Percentiles rank a stretch among this genome's conserved stretches.
Conservation (phyloP, 2,888 invertebrate genomes). For the Empis livida region DNA sequence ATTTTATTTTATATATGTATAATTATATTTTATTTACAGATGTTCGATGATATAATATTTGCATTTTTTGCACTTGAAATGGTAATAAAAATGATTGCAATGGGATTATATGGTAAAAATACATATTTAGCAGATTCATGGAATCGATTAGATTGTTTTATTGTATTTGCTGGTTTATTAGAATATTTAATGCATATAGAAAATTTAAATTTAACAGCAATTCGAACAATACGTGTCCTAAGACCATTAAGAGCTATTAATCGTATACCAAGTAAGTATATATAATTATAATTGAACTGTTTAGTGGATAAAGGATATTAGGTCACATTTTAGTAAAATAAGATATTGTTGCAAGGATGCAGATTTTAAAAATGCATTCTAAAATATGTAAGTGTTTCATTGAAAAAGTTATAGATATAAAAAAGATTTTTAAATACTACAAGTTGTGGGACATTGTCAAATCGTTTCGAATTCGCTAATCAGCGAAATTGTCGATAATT, state of each 20-base stretch:
- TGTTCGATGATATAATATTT: slow-evolving; percentile 97
- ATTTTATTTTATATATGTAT: slow-evolving; percentile 5
- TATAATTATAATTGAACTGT: background rate
- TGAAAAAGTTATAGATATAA: no score
- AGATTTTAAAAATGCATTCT: no score
- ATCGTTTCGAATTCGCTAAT: no score
- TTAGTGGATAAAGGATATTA: no score
- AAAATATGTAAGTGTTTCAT: no score
- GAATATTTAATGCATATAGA: slow-evolving; percentile 91
- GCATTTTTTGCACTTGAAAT: slow-evolving; percentile 96
- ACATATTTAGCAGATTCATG: slow-evolving; percentile 96
- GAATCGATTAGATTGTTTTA: slow-evolving; percentile 97
- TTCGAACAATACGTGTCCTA: slow-evolving; percentile 93
- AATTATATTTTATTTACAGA: slow-evolving; percentile 50
- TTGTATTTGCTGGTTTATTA: slow-evolving; percentile 84
- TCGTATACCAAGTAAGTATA: slow-evolving; percentile 93
- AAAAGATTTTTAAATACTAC: no score
- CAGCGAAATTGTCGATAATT: no score
- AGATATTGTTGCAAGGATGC: no score
- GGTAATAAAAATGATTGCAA: slow-evolving; percentile 96
- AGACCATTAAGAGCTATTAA: slow-evolving; percentile 96
- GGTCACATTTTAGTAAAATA: no score
- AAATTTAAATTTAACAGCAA: slow-evolving; percentile 95
- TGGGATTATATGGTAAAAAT: slow-evolving; percentile 89
- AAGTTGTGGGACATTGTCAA: no score